Base-by-base conservation (phyloP, 2,113 vertebrate species). In the Poeciliopsis retropinna region DNA sequence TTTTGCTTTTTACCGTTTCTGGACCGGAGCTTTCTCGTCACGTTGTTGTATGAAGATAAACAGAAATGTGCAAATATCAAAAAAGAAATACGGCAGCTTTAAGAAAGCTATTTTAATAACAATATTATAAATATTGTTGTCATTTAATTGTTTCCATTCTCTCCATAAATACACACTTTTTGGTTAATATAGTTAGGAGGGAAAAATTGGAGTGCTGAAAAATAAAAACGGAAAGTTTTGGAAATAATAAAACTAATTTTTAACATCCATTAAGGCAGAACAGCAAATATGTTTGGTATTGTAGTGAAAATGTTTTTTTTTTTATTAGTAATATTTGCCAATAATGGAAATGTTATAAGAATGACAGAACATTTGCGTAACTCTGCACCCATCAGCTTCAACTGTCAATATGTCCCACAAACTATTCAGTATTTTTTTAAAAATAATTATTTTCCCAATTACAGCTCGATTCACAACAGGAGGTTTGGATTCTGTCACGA, bases 381-480 rank as follows among this genome's bases (percentile, higher is more conserved):
- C 63, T 37, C 22, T 13, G 75, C 14, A 71, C 31, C 70, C 61
- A 39, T 79, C 75, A 72, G n/a, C 41, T n/a, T 3, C 30, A 27
- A 25, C 73, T 83, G 78, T 81, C 70, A 66, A 47, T 1, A 62
- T 57, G 8, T 41, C 66, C 61, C 76, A 72, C 39, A 34, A 41
- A 17, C 69, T 70, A 64, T 44, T 32, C 67, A 64, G 17, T n/a
- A 57, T 57, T n/a, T 10, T 10, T n/a, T 1, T 10, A 17, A 19
- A 37, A 15, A 17, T 57, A 57, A 57, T 57, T 57, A 57, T 67
- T 72, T 67, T 76, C 51, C 66, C 30, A 31, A 54, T 83, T 69
- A 80, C 73, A 79, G 68, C 86, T 73, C 72, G 66, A 78, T 76
- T 81, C 82, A 51, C 85, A 71, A 31, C 78, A 57, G 84, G 86